Conservation (phyloP, 2,113 vertebrate genomes). For the Pteruthius melanotis region DNA sequence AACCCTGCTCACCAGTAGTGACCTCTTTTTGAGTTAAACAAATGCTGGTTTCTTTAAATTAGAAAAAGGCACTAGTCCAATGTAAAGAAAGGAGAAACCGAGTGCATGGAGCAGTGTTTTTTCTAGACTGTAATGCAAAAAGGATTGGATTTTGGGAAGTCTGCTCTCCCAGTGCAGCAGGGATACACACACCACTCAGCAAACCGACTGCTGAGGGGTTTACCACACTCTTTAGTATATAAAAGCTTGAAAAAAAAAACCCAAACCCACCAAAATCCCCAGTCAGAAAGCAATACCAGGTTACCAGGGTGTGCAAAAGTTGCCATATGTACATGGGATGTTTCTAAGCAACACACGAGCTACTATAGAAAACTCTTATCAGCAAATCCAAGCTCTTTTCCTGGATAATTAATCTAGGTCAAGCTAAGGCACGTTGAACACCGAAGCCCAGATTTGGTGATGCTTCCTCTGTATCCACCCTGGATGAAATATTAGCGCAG, state of each 20-base stretch:
- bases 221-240: fast-evolving
- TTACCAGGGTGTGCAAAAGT: background rate
- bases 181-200: background rate
- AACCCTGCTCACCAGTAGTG: background rate
- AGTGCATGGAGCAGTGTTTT: background rate
- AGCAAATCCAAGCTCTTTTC: conserved; percentile 26
- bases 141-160: background rate
- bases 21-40: conserved; percentile 37
- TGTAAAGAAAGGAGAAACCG: conserved; percentile 53
- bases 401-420: conserved; percentile 7
- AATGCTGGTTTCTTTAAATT: conserved; percentile 57
- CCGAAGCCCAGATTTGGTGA: background rate
- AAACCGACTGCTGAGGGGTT: background rate
- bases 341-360: conserved; percentile 12
- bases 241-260: background rate
- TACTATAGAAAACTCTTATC: conserved; percentile 4
- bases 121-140: background rate
- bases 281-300: background rate
- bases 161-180: background rate
- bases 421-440: background rate
- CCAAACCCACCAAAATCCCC: background rate
- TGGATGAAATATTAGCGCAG: background rate
- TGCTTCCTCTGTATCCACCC: background rate
- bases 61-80: conserved; percentile 53
- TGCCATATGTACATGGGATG: background rate